Evolutionary conservation across 1,140 invertebrate species (phyloP).

Genomic region (Saccostrea glomerata): DNA sequence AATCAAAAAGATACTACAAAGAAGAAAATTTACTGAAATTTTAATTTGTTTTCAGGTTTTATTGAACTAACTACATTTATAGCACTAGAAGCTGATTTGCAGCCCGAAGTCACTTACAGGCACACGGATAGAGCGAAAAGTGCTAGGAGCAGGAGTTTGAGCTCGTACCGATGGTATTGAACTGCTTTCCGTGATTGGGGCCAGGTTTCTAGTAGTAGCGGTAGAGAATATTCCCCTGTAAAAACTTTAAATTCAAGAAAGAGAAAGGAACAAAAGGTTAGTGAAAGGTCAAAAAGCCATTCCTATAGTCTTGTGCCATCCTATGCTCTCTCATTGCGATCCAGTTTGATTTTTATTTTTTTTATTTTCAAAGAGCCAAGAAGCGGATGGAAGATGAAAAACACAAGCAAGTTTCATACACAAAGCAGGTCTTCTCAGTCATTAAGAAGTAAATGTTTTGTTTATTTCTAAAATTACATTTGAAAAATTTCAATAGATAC

Average conservation of each 20-base stretch:
- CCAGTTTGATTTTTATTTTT: background rate
- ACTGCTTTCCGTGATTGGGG: conserved; percentile 38
- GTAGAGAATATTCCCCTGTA: conserved; percentile 48
- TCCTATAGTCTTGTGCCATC: background rate
- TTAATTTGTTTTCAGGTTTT: background rate
- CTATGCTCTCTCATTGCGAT: conserved; percentile 8
- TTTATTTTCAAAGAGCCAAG: background rate
- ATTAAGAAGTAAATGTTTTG: background rate
- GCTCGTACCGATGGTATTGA: conserved; percentile 43
- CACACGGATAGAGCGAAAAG: conserved; percentile 36
- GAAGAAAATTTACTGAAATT: background rate
- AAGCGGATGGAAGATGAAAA: conserved; percentile 27
- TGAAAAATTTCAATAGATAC: background rate
- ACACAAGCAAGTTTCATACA: background rate
- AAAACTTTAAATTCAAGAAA: conserved; percentile 55
- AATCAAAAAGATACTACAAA: background rate
- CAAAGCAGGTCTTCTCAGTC: background rate
- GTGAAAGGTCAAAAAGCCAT: conserved; percentile 33
- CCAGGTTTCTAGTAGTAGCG: conserved; percentile 41
- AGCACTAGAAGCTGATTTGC: conserved; percentile 32
- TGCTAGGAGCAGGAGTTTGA: conserved; percentile 42
- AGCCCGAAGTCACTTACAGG: conserved; percentile 42
- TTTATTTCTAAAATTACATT: background rate
- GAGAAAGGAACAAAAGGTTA: conserved; percentile 31
- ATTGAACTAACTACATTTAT: background rate